These are phyloP conservation scores for Campylorhamphus procurvoides DNA, from an alignment of 2,113 vertebrate genomes.

Conservation along the genomic window DNA sequence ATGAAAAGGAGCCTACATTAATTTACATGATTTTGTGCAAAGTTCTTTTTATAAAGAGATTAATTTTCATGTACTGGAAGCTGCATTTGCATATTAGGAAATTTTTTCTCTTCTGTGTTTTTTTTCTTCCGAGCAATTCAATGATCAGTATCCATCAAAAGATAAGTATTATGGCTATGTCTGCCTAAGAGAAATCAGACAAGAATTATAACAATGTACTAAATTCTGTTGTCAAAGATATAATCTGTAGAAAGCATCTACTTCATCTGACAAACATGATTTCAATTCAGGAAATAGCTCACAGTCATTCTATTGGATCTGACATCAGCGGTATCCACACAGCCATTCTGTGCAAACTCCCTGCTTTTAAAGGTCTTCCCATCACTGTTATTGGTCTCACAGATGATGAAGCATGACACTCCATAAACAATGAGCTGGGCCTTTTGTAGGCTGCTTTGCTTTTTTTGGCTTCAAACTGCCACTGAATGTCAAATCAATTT, in stretches of 20 bases:
- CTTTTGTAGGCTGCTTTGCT: constrained; percentile 86
- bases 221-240: constrained; percentile 76
- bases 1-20: constrained; percentile 29
- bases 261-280: constrained; percentile 76
- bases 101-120: neutral
- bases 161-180: constrained; percentile 6
- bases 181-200: constrained; percentile 31
- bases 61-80: neutral
- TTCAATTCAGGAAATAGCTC: constrained; percentile 83
- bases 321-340: constrained; percentile 85
- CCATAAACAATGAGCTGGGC: constrained; percentile 94
- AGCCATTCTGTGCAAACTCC: constrained; percentile 79
- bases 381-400: constrained; percentile 89
- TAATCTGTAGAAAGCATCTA: constrained; percentile 76
- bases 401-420: constrained; percentile 96
- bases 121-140: constrained; percentile 11
- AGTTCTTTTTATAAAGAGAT: neutral
- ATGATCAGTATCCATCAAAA: neutral
- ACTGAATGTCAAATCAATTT: constrained; percentile 93
- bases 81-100: constrained; percentile 10
- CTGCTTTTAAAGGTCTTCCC: constrained; percentile 89
- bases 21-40: constrained; percentile 11
- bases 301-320: constrained; percentile 86
- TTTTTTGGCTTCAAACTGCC: constrained; percentile 88
- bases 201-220: constrained; percentile 50